Conservation (phyloP, 1,140 invertebrate genomes). For the Penaeus japonicus region DNA sequence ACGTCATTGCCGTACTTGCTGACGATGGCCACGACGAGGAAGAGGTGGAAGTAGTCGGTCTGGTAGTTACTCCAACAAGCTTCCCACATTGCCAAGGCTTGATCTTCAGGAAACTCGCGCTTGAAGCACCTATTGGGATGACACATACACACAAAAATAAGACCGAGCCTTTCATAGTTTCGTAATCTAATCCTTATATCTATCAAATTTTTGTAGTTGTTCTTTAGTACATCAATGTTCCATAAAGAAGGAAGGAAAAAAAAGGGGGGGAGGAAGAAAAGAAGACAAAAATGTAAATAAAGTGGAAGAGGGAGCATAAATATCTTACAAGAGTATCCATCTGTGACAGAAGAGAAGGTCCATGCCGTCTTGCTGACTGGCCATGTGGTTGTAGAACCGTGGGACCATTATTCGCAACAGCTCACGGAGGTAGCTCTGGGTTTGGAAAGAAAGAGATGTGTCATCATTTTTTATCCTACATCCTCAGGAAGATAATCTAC, state of each 20-base stretch:
- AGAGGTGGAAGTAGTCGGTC: conserved; percentile 92
- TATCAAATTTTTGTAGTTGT: background rate
- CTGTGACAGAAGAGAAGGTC: conserved; percentile 99
- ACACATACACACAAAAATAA: background rate
- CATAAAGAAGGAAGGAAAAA: background rate
- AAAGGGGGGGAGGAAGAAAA: background rate
- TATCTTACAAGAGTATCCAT: conserved; percentile 67
- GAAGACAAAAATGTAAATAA: background rate
- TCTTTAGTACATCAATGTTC: background rate
- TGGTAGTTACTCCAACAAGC: conserved; percentile 67
- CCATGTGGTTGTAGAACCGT: conserved; percentile 83
- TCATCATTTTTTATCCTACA: background rate
- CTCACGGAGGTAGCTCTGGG: conserved; percentile 73
- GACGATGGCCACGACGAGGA: conserved; percentile 90
- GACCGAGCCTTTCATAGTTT: background rate
- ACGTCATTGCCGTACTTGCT: conserved; percentile 85
- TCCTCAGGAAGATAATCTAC: background rate
- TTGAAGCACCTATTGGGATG: conserved; percentile 69
- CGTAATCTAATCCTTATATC: background rate
- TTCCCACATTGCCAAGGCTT: conserved; percentile 60
- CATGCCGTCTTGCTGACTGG: conserved; percentile 84
- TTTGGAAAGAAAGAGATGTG: background rate
- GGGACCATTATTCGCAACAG: conserved; percentile 84
- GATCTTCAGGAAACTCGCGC: conserved; percentile 68
- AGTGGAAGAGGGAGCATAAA: background rate